Percentiles rank a stretch among this genome's conserved stretches.
phyloP scores from a whole-genome alignment of 2,797 vertebrate species.

The Podarcis siculus region DNA sequence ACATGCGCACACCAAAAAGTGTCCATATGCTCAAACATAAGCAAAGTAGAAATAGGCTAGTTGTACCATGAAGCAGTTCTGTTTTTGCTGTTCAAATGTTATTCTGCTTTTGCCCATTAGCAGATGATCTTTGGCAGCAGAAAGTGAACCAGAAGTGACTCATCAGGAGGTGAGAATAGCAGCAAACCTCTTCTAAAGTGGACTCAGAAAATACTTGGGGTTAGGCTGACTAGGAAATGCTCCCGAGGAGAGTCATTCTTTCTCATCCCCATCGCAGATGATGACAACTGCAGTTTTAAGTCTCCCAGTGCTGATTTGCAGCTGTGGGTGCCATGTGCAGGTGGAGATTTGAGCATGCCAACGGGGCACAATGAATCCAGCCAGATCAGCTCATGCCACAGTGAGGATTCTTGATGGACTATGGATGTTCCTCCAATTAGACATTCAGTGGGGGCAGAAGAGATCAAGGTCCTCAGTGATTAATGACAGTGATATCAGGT shows the following conservation, averaged over 20 bases:
- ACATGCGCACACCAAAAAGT: no score
- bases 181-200: not conserved
- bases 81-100: constrained; percentile 39
- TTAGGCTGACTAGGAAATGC: not conserved
- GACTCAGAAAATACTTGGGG: not conserved
- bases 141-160: not conserved
- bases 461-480: not conserved
- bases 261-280: not conserved
- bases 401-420: not conserved
- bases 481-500: not conserved
- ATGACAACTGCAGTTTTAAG: not conserved
- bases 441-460: not conserved
- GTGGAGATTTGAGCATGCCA: not conserved
- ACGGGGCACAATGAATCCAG: not conserved
- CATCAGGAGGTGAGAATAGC: not conserved
- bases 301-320: not conserved
- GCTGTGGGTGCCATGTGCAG: not conserved
- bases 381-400: not conserved
- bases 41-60: constrained; percentile 25
- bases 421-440: not conserved
- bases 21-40: constrained; percentile 34
- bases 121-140: not conserved
- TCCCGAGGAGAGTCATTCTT: not conserved
- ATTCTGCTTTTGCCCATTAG: not conserved
- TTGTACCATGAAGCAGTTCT: constrained; percentile 39